Base-by-base conservation (phyloP, 2,888 invertebrate species). In the Bruchidius siliquastri region DNA sequence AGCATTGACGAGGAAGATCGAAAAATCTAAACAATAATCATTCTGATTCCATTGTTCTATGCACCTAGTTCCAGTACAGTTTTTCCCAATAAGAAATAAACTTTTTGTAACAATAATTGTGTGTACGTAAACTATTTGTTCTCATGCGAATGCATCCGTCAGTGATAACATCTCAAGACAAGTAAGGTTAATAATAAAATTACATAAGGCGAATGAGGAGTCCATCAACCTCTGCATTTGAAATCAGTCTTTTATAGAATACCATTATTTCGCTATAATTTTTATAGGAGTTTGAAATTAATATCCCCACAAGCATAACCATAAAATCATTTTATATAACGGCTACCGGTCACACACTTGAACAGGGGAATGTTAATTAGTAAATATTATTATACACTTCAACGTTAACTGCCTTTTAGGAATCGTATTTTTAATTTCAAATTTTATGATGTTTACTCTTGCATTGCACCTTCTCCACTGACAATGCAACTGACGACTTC, bases 361-460 rank as follows among this genome's bases (percentile, higher is more conserved):
- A 68, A 68, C 68, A 68, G 68, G 22, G 49, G 68, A 68, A 68
- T 68, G 68, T 68, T 68, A 68, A 68, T 68, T 68, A 68, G 68
- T 49, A 49, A 49, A 49, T 49, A 49, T 8, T 49, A 49, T 49
- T 49, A 49, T 49, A 49, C 49, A 49, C 49, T 49, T 49, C 49
- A 49, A 49, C 49, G 49, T 49, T 49, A 49, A 49, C 49, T 49
- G 18, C 49, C 49, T 49, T 49, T 49, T 49, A 49, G 49, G 49
- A 49, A 49, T 49, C 49, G 49, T 49, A 49, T 49, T 49, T 49
- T 49, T 49, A 49, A 49, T 49, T 49, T 49, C 18, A 49, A 8
- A 49, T 49, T 49, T 49, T 49, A 49, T 49, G 49, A 49, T 49
- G 49, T 49, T 49, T 49, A 13, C 49, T 49, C 49, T 49, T 49